Evolutionary conservation across 2,888 invertebrate species (phyloP).

Genomic region (Agrenia bidenticulata): DNA sequence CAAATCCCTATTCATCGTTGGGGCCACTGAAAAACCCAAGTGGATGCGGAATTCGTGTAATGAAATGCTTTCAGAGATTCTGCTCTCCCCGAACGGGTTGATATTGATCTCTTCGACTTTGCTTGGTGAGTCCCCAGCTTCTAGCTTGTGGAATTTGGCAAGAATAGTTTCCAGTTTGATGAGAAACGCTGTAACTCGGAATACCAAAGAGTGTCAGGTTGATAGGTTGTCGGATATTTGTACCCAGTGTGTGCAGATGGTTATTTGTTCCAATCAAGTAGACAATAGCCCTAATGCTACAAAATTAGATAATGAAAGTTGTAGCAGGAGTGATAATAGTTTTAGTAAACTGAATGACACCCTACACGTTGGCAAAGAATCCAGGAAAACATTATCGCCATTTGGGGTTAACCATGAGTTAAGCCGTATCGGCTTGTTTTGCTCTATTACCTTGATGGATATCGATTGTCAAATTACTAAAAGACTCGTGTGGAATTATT

Average conservation of each 20-base stretch:
- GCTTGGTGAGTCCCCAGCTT: constrained; percentile 26
- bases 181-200: constrained; percentile 11
- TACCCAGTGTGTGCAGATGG: constrained; percentile 10
- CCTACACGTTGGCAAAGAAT: background rate
- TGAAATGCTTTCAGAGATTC: constrained; percentile 27
- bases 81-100: constrained; percentile 36
- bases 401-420: constrained; percentile 24
- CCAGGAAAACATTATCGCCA: background rate
- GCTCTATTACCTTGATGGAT: constrained; percentile 27
- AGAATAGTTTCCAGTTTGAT: constrained; percentile 38
- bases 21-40: constrained; percentile 33
- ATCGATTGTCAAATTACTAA: constrained; percentile 26
- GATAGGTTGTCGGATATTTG: constrained; percentile 9
- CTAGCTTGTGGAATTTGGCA: constrained; percentile 37
- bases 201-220: background rate
- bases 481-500: constrained; percentile 27
- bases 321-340: too few relatives aligned
- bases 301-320: background rate
- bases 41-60: constrained; percentile 42
- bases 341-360: background rate
- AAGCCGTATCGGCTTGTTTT: constrained; percentile 28
- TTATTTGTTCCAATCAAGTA: background rate
- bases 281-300: background rate
- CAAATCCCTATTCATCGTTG: constrained; percentile 41
- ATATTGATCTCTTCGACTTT: constrained; percentile 30